Conservation (phyloP, 2,113 vertebrate genomes). For the Bos indicus region DNA sequence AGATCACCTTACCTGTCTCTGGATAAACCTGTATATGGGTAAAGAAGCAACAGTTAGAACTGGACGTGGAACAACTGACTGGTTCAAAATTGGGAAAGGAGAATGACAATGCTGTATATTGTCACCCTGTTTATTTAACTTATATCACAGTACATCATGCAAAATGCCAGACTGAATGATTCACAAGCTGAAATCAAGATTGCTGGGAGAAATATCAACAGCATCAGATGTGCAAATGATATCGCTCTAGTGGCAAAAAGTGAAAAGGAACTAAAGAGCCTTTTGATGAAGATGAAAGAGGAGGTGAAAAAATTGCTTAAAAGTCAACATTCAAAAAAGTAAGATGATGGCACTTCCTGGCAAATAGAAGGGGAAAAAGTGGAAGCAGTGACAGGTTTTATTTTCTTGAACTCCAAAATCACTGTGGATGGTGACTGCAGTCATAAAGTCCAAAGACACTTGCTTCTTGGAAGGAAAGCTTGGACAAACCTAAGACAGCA, state of each 20-base stretch:
- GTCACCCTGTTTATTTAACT: background rate
- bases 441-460: background rate
- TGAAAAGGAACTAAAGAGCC: background rate
- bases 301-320: background rate
- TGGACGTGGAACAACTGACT: background rate
- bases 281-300: background rate
- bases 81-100: background rate
- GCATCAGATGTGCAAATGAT: background rate
- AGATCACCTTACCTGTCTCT: background rate
- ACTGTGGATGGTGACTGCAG: background rate
- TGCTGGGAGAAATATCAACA: background rate
- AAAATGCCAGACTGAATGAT: background rate
- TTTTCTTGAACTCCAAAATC: background rate
- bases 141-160: background rate
- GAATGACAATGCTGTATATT: background rate
- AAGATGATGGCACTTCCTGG: background rate
- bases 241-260: background rate
- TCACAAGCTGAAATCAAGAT: background rate
- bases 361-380: background rate
- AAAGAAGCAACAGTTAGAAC: background rate
- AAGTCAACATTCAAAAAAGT: background rate
- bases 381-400: background rate
- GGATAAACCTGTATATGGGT: background rate
- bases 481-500: rapidly evolving
- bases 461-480: background rate